Percentiles rank a stretch among this genome's conserved stretches.
Conservation (phyloP, 2,888 invertebrate species). For the Acanthosepion pharaonis region DNA sequence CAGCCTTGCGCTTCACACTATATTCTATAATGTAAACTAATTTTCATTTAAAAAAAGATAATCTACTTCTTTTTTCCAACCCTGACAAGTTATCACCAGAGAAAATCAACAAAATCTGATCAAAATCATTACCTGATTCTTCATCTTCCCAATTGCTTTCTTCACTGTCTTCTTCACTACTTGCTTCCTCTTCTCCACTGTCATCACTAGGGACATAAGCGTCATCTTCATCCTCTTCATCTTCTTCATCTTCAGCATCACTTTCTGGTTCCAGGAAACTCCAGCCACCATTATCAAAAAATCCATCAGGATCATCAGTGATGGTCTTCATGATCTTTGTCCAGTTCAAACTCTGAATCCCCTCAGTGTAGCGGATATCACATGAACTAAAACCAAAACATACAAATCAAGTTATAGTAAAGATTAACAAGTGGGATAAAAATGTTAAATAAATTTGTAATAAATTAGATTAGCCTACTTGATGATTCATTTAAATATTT, state of each 20-base stretch:
- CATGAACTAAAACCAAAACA: constrained; percentile 80
- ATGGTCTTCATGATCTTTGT: constrained; percentile 99
- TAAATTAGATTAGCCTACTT: no score
- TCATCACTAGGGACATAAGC: constrained; percentile 48
- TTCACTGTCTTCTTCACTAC: constrained; percentile 60
- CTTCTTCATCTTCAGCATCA: constrained; percentile 81
- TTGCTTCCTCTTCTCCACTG: constrained; percentile 63
- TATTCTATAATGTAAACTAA: no score
- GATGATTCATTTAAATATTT: no score
- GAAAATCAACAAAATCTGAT: neutral
- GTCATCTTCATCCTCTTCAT: constrained; percentile 78
- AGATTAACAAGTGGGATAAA: neutral
- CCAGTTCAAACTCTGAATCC: constrained; percentile 99
- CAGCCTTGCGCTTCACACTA: no score
- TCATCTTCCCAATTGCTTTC: constrained; percentile 71
- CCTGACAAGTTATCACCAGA: no score
- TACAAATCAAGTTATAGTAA: neutral
- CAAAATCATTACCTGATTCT: constrained; percentile 60
- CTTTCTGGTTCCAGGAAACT: constrained; percentile 97
- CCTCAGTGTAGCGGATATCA: constrained; percentile 97
- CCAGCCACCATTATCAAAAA: constrained; percentile 99
- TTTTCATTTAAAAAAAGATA: no score
- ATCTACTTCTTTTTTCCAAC: no score
- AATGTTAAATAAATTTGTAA: no score
- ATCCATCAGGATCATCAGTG: constrained; percentile 97